phyloP scores from a whole-genome alignment of 2,888 invertebrate genomes.

The Thereva unica region DNA sequence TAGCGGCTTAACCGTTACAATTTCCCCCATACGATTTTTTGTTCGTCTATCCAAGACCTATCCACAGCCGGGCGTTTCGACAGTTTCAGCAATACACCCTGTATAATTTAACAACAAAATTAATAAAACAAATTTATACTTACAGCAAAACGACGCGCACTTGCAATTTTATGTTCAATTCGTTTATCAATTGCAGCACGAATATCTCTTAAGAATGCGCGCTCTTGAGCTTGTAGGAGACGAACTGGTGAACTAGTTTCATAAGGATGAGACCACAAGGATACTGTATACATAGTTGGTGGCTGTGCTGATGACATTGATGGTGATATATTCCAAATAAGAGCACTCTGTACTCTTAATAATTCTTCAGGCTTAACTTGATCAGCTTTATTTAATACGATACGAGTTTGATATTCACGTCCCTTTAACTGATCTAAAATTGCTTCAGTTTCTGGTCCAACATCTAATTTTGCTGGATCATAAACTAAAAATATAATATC shows the following conservation, averaged over 20 bases:
- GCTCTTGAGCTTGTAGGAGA: conserved; percentile 85
- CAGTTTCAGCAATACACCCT: too few species aligned
- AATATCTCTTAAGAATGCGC: conserved; percentile 83
- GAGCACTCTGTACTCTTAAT: conserved; percentile 89
- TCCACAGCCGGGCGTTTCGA: too few species aligned
- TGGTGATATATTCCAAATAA: conserved; percentile 97
- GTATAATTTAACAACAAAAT: conserved; percentile 1
- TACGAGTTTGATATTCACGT: conserved; percentile 89
- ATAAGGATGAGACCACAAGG: conserved; percentile 85
- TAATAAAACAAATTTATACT: conserved; percentile 54
- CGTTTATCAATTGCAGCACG: conserved; percentile 83
- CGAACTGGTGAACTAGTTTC: conserved; percentile 80
- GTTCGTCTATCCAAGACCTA: too few species aligned
- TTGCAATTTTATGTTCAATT: conserved; percentile 92
- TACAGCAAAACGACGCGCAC: conserved; percentile 93
- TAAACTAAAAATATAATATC: conserved; percentile 94
- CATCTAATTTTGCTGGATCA: conserved; percentile 93
- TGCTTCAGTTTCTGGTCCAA: conserved; percentile 92
- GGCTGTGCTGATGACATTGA: conserved; percentile 93
- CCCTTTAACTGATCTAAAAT: conserved; percentile 94
- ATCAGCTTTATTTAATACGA: conserved; percentile 93
- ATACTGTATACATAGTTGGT: conserved; percentile 88
- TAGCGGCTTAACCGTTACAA: too few species aligned
- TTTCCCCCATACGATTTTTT: too few species aligned
- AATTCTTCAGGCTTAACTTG: conserved; percentile 89